Evolutionary conservation across 1,140 invertebrate genomes (phyloP).

Genomic region (Xylocopa sonorina): DNA sequence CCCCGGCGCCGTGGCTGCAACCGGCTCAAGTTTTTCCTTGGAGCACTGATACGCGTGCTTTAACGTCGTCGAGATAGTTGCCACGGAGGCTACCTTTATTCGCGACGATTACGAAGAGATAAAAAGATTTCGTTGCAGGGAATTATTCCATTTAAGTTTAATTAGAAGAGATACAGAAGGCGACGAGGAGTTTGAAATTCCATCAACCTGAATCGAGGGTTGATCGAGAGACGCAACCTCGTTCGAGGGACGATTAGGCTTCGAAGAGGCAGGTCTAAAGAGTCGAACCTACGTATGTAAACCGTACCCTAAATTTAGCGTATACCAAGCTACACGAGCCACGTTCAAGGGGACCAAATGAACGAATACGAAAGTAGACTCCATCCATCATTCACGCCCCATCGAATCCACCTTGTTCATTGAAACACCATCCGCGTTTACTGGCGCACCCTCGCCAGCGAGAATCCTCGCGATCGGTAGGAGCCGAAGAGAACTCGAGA

Average conservation of each 20-base stretch:
- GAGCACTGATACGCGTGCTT: neutral
- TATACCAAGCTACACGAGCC: neutral
- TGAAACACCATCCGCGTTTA: neutral
- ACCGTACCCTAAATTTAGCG: neutral
- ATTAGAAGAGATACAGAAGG: neutral
- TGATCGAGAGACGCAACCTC: neutral
- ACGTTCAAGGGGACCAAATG: neutral
- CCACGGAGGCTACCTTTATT: neutral
- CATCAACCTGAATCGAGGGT: neutral
- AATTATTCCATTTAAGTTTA: neutral
- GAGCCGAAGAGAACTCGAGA: neutral
- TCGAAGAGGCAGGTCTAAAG: neutral
- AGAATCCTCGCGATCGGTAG: neutral
- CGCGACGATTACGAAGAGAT: neutral
- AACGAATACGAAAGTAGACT: neutral
- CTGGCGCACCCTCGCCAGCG: neutral
- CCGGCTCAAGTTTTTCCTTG: neutral
- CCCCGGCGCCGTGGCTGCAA: neutral
- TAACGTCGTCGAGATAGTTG: neutral
- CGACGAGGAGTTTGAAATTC: neutral
- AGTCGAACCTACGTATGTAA: neutral
- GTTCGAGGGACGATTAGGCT: neutral
- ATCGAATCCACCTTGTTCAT: neutral
- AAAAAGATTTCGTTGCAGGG: neutral
- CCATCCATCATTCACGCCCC: conserved; percentile 9